Evolutionary conservation across 2,888 invertebrate genomes (phyloP).

Genomic region (Machimus rusticus): DNA sequence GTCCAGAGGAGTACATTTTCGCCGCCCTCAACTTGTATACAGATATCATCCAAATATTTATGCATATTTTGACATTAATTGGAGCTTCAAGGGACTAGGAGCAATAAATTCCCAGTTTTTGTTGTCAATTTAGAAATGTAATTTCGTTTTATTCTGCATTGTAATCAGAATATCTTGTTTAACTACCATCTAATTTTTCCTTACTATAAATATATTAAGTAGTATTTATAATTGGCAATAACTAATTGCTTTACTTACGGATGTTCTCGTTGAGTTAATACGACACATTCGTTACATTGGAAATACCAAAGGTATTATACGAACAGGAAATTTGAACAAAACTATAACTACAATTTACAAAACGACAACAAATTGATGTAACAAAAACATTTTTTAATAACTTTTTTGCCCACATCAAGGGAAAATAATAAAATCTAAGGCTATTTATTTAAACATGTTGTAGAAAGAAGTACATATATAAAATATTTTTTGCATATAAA

Average conservation of each 20-base stretch:
- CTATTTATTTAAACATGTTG: no score
- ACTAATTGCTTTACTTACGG: neutral
- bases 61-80: slow-evolving; percentile 72
- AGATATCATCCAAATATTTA: slow-evolving; percentile 84
- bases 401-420: no score
- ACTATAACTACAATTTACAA: neutral
- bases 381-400: no score
- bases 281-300: neutral
- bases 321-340: neutral
- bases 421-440: neutral
- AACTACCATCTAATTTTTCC: neutral
- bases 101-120: neutral
- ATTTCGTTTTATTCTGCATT: neutral
- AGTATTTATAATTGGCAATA: neutral
- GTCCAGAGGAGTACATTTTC: slow-evolving; percentile 90
- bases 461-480: no score
- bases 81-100: slow-evolving; percentile 20
- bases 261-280: neutral
- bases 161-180: neutral
- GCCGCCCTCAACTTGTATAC: slow-evolving; percentile 85
- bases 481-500: no score
- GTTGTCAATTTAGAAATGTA: neutral
- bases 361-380: no score
- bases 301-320: neutral
- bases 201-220: neutral